Conservation (phyloP, 1,140 invertebrate species). For the Pogonomyrmex barbatus region DNA sequence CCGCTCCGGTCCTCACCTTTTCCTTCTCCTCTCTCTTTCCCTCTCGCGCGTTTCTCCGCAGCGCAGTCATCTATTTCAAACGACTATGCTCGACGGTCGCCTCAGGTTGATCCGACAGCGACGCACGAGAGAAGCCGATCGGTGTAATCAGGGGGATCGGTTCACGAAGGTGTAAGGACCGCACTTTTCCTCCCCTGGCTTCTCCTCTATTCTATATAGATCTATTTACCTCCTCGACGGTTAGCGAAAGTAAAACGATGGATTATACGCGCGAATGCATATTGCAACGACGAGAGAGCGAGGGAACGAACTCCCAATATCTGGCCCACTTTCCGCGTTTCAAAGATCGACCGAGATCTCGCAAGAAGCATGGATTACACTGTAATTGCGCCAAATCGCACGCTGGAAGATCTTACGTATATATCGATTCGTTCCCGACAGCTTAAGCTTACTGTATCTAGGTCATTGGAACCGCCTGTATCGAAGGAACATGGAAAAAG, state of each 20-base stretch:
- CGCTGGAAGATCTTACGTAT: constrained; percentile 57
- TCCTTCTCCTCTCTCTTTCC: background rate
- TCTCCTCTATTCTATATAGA: background rate
- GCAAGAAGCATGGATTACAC: constrained; percentile 57
- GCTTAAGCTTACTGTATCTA: constrained; percentile 44
- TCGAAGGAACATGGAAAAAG: background rate
- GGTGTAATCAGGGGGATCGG: constrained; percentile 49
- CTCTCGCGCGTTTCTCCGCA: background rate
- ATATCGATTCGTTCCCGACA: constrained; percentile 25
- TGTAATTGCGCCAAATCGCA: constrained; percentile 65
- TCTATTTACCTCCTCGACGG: constrained; percentile 30
- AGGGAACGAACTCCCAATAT: constrained; percentile 50
- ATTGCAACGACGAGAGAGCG: constrained; percentile 26
- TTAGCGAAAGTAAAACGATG: constrained; percentile 53
- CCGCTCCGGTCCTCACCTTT: constrained; percentile 22
- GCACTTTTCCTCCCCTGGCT: background rate
- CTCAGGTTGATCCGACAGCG: constrained; percentile 59
- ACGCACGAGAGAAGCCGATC: constrained; percentile 59
- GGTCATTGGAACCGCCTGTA: constrained; percentile 35
- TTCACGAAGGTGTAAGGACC: constrained; percentile 51
- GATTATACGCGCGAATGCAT: constrained; percentile 46
- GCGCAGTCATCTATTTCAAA: constrained; percentile 53
- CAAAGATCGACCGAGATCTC: constrained; percentile 21
- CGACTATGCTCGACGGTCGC: constrained; percentile 53
- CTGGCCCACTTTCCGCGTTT: constrained; percentile 8